phyloP scores from a whole-genome alignment of 2,113 vertebrate species.

The Asarcornis scutulata region DNA sequence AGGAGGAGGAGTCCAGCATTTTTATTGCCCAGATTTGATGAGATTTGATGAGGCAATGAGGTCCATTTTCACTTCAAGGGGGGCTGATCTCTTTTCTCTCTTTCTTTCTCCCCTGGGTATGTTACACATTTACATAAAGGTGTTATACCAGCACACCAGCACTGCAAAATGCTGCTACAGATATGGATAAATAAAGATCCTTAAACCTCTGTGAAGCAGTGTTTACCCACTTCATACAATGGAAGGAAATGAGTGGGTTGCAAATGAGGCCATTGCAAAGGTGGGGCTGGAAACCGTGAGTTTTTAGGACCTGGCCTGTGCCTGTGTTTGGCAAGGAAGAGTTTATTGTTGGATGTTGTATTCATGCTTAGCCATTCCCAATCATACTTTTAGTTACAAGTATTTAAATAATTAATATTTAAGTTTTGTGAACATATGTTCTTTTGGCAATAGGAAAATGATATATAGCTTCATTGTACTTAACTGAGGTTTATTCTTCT shows the following conservation, averaged over 20 bases:
- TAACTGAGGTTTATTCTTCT: neutral
- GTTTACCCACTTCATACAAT: neutral
- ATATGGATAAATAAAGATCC: neutral
- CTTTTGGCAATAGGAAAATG: neutral
- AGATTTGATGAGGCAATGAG: neutral
- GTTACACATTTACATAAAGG: neutral
- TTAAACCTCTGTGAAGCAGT: neutral
- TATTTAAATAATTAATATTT: neutral
- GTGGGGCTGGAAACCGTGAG: neutral
- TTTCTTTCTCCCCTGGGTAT: neutral
- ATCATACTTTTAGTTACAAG: neutral
- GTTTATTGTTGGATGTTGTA: neutral
- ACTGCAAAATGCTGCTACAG: neutral
- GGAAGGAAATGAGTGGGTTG: neutral
- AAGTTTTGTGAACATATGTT: neutral
- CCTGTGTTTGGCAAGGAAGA: neutral
- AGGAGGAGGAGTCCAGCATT: neutral
- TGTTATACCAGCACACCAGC: neutral
- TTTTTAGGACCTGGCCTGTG: neutral
- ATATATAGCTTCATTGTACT: neutral
- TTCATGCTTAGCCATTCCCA: neutral
- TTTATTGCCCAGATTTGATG: neutral
- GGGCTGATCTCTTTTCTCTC: neutral
- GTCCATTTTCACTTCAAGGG: neutral
- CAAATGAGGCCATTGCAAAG: neutral